A percentile compares a stretch with the other conserved stretches of the same genome.
Evolutionary conservation across 2,113 vertebrate genomes (phyloP).

Genomic region (Anolis carolinensis): DNA sequence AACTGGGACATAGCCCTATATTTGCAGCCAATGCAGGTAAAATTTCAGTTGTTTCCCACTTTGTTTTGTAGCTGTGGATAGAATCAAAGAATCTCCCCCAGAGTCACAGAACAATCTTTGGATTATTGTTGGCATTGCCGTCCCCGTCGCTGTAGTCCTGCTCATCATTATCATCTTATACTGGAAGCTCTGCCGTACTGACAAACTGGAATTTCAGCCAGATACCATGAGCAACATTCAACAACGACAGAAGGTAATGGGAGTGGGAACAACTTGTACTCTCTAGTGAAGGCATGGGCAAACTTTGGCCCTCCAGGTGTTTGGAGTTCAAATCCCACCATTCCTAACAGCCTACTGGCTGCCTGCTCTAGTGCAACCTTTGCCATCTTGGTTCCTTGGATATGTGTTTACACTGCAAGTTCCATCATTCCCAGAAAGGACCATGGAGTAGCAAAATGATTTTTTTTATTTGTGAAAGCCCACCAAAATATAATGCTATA

Average conservation of each 20-base stretch:
- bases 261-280: background rate
- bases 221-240: constrained; percentile 92
- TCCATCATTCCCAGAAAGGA: background rate
- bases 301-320: too few species aligned
- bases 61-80: constrained; percentile 85
- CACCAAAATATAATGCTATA: background rate
- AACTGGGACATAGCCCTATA: too few species aligned
- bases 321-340: too few species aligned
- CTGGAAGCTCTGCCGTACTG: constrained; percentile 96
- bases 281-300: too few species aligned
- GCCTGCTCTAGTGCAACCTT: background rate
- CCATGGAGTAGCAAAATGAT: background rate
- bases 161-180: constrained; percentile 93
- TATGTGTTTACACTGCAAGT: background rate
- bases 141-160: constrained; percentile 88
- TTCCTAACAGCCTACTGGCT: too few species aligned
- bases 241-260: constrained; percentile 92
- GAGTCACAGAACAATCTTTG: constrained; percentile 89
- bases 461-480: background rate
- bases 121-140: constrained; percentile 92
- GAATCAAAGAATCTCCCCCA: constrained; percentile 72
- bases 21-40: background rate
- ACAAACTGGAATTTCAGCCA: constrained; percentile 97
- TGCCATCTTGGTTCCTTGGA: background rate
- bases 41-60: constrained; percentile 7